Base-by-base conservation (phyloP, 2,113 vertebrate species). In the Stictonetta naevosa region DNA sequence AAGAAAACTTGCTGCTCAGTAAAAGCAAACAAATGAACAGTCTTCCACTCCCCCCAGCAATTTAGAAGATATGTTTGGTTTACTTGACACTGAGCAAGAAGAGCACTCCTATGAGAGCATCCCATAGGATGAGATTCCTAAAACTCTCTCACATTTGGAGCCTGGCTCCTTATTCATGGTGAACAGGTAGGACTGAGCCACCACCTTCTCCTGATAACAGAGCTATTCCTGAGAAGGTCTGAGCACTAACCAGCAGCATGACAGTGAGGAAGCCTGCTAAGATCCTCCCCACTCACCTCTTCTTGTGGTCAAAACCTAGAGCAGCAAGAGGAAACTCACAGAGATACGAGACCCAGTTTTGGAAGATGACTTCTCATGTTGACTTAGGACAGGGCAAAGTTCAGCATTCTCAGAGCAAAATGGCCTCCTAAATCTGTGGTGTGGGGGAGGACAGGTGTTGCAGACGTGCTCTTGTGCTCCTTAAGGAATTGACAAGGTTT, bases 231-330 rank as follows among this genome's bases (percentile, higher is more conserved):
- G 53, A 72, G 73, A 56, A 66, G 53, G 44, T n/a, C 48, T 69
- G 63, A 90, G 90, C 28, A 53, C 33, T 12, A 5, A 8, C 12
- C 0, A 1, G n/a, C n/a, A 83, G 31, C 0, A 0, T 59, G 60
- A 42, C 77, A 59, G 74, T 75, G 20, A 56, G 15, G 18, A 36
- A 82, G 11, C 14, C 50, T 11, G 2, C 36, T 79, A 53, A 87
- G 28, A 62, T 44, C 26, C 21, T 68, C 53, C 25, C 33, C 10
- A 1, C 15, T 59, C 50, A 73, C 34, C 40, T 62, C 22, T 91
- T 42, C 68, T 71, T 38, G 2, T 0, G 88, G 21, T 55, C 60
- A 84, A 85, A 90, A 71, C 23, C 13, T 66, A 23, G 26, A 31
- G 13, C 44, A 80, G 52, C 0, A 0, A 56, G 23, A 93, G 17